Conservation (phyloP, 2,113 vertebrate genomes). For the Diglossa brunneiventris region DNA sequence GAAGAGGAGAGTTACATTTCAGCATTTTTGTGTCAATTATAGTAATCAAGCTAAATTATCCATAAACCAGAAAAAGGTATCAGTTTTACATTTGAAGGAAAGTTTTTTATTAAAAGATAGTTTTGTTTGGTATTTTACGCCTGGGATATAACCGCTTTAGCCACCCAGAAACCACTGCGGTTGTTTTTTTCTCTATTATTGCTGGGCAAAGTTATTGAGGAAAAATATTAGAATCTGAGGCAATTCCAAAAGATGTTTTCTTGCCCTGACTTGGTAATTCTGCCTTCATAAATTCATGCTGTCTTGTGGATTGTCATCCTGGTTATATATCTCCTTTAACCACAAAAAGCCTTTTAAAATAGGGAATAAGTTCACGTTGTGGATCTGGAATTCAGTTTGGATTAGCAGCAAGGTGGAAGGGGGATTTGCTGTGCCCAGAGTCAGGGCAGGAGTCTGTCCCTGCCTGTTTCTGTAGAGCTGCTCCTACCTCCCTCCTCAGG, state of each 20-base stretch:
- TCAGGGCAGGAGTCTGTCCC: not conserved
- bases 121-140: slow-evolving; percentile 58
- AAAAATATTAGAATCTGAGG: slow-evolving; percentile 7
- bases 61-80: slow-evolving; percentile 60
- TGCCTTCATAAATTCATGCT: not conserved
- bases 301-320: not conserved
- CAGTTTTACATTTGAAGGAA: slow-evolving; percentile 49
- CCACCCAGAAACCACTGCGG: slow-evolving; percentile 50
- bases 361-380: not conserved
- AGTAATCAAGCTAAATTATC: slow-evolving; percentile 60
- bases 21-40: slow-evolving; percentile 59
- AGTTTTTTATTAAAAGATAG: slow-evolving; percentile 46
- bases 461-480: not conserved
- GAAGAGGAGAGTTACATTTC: slow-evolving; percentile 34
- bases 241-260: slow-evolving; percentile 8
- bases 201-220: slow-evolving; percentile 28
- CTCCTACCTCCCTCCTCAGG: not conserved
- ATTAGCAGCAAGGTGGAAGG: not conserved
- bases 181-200: slow-evolving; percentile 43
- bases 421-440: not conserved
- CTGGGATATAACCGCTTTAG: slow-evolving; percentile 13
- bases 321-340: not conserved
- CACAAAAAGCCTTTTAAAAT: not conserved
- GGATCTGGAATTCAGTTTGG: not conserved
- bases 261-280: slow-evolving; percentile 17